A percentile compares a stretch with the other conserved stretches of the same genome.
Conservation (phyloP, 2,797 vertebrate genomes). For the Sylvilagus floridanus region DNA sequence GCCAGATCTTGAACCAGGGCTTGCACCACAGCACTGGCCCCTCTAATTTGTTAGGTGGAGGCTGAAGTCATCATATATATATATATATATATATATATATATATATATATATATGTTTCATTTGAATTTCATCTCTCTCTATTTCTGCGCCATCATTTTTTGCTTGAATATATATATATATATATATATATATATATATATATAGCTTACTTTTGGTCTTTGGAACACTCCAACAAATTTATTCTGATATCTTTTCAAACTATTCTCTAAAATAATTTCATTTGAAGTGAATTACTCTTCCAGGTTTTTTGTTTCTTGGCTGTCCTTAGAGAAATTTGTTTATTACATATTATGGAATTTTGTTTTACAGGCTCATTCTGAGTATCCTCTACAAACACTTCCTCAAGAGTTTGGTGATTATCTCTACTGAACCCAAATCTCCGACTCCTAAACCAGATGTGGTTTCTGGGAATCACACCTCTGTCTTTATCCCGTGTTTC, state of each 20-base stretch:
- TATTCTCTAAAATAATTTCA: constrained; percentile 59
- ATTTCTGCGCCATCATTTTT: constrained; percentile 60
- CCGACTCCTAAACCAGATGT: background rate
- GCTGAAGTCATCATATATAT: too few relatives aligned
- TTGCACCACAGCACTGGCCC: too few relatives aligned
- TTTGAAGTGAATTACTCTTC: constrained; percentile 52
- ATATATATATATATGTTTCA: too few relatives aligned
- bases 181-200: too few relatives aligned
- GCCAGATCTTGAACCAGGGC: too few relatives aligned
- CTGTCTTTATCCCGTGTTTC: background rate
- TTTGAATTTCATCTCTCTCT: constrained; percentile 63
- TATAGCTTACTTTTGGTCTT: constrained; percentile 45
- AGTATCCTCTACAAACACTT: background rate
- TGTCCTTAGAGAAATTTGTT: constrained; percentile 42
- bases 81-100: too few relatives aligned
- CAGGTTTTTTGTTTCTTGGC: constrained; percentile 26
- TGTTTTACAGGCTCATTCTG: constrained; percentile 41
- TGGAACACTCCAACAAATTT: constrained; percentile 56
- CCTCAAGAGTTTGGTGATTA: background rate
- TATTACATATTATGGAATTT: constrained; percentile 51
- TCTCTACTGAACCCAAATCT: background rate
- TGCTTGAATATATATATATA: constrained; percentile 57
- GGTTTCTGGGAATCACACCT: background rate
- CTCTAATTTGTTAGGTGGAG: too few relatives aligned
- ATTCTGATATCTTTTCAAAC: constrained; percentile 55